Percentiles rank a stretch among this genome's conserved stretches.
These are phyloP conservation scores for Andrena haemorrhoa DNA, from an alignment of 2,888 invertebrate genomes.

Conservation along the genomic window DNA sequence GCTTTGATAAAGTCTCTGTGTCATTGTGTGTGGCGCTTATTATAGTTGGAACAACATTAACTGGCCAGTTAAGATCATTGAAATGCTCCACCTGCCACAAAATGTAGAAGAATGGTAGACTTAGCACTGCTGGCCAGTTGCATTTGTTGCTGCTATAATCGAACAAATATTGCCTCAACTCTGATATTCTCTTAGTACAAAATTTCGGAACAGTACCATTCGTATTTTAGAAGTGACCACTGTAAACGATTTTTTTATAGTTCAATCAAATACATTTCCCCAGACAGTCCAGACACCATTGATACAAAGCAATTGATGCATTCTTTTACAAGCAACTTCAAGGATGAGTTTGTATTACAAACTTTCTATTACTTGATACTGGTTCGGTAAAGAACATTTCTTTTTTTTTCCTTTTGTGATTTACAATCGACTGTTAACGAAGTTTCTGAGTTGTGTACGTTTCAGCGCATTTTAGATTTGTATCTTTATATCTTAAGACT, in stretches of 20 bases:
- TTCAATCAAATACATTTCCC: not conserved
- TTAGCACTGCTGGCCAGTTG: not conserved
- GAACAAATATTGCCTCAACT: slow-evolving; percentile 18
- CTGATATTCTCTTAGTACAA: slow-evolving; percentile 18
- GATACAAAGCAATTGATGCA: not conserved
- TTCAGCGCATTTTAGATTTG: slow-evolving; percentile 32
- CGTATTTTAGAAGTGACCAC: slow-evolving; percentile 4
- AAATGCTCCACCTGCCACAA: not conserved
- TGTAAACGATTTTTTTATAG: slow-evolving; percentile 19
- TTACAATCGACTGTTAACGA: slow-evolving; percentile 9
- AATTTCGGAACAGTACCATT: slow-evolving; percentile 18
- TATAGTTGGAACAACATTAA: no score
- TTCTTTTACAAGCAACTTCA: slow-evolving; percentile 68
- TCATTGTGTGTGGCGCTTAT: no score
- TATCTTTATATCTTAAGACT: slow-evolving; percentile 54
- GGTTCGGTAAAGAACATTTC: slow-evolving; percentile 46
- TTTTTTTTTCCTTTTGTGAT: not conserved
- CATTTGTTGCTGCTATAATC: not conserved
- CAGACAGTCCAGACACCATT: not conserved
- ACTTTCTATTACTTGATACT: slow-evolving; percentile 81
- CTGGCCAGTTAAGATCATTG: no score
- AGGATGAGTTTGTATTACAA: slow-evolving; percentile 82
- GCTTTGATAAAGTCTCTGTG: no score
- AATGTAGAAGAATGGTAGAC: not conserved
- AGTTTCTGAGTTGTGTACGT: slow-evolving; percentile 25